Evolutionary conservation across 2,888 invertebrate genomes (phyloP).

Genomic region (Liopterus haemorrhoidalis): DNA sequence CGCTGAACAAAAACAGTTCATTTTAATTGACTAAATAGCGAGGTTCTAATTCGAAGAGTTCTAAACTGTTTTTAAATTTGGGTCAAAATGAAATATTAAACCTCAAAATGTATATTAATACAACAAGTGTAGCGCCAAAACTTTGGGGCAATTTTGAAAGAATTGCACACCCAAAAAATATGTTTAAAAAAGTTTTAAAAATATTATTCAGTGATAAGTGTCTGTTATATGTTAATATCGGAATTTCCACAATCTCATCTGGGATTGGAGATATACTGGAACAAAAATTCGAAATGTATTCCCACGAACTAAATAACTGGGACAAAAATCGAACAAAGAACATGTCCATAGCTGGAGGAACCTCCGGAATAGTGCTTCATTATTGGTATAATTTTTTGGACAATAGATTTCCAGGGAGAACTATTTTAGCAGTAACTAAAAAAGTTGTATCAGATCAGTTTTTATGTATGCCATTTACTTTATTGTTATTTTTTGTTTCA

Average conservation of each 20-base stretch:
- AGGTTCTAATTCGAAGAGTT: no score
- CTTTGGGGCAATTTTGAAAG: no score
- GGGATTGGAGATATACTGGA: constrained; percentile 72
- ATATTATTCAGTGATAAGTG: constrained; percentile 58
- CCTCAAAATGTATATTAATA: no score
- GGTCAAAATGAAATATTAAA: no score
- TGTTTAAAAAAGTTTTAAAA: no score
- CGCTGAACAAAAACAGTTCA: no score
- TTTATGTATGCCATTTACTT: constrained; percentile 75
- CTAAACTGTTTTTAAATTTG: no score
- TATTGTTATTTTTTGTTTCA: constrained; percentile 70
- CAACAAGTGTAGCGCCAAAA: no score
- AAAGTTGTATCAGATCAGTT: constrained; percentile 80
- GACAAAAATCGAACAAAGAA: constrained; percentile 60
- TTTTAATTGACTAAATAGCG: no score
- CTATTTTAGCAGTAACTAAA: constrained; percentile 59
- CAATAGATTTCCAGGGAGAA: constrained; percentile 61
- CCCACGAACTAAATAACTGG: constrained; percentile 52
- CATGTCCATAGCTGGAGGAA: constrained; percentile 71
- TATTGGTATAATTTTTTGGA: constrained; percentile 82
- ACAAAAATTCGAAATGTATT: constrained; percentile 68
- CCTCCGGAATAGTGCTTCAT: constrained; percentile 75
- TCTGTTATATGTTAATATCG: constrained; percentile 72
- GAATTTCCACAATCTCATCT: constrained; percentile 70
- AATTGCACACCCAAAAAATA: no score